Evolutionary conservation across 2,113 vertebrate species (phyloP).

Genomic region (Taurulus bubalis): DNA sequence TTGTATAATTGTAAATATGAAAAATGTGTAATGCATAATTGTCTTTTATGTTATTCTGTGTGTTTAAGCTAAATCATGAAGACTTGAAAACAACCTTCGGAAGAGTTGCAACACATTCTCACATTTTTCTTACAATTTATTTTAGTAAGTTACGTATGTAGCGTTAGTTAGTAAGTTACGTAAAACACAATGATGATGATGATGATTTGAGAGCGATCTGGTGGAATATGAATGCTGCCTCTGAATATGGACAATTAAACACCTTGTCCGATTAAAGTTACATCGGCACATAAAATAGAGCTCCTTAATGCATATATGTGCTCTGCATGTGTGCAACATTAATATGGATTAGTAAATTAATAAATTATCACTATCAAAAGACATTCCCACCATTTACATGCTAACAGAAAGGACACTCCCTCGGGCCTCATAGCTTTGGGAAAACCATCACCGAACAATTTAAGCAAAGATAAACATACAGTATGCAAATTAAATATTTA

Average conservation of each 20-base stretch:
- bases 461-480: background rate
- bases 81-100: background rate
- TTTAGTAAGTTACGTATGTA: background rate
- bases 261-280: background rate
- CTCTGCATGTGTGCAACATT: background rate
- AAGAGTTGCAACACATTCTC: background rate
- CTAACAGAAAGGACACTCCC: background rate
- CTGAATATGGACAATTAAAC: background rate
- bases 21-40: constrained; percentile 10
- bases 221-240: constrained; percentile 4
- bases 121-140: background rate
- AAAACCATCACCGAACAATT: background rate
- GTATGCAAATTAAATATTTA: background rate
- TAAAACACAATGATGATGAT: background rate
- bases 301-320: background rate
- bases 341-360: background rate
- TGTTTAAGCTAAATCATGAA: background rate
- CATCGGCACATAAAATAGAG: background rate
- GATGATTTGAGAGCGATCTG: background rate
- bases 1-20: constrained; percentile 26
- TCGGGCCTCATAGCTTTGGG: background rate
- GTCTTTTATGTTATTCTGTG: background rate
- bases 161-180: background rate
- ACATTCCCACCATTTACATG: background rate
- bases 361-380: background rate